These are phyloP conservation scores for Sinocyclocheilus anophthalmus DNA, from an alignment of 2,113 vertebrate genomes.

Conservation along the genomic window DNA sequence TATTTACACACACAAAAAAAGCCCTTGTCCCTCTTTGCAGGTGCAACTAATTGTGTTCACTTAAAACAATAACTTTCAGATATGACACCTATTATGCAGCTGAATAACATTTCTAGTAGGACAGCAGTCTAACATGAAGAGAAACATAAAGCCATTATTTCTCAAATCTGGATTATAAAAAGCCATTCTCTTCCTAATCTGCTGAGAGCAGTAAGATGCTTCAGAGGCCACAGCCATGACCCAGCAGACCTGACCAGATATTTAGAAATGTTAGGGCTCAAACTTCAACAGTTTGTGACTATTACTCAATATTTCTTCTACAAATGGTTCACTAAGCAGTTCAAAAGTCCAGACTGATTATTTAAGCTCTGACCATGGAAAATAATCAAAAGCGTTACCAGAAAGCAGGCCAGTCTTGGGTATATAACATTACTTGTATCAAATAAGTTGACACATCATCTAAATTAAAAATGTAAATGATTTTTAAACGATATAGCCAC, in stretches of 20 bases:
- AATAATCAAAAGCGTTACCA: neutral
- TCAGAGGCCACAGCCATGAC: slow-evolving; percentile 43
- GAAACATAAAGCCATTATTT: slow-evolving; percentile 51
- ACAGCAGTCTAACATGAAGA: neutral
- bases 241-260: slow-evolving; percentile 59
- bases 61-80: neutral
- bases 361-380: neutral
- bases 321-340: neutral
- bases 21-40: neutral
- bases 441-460: neutral
- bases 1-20: no score
- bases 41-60: neutral
- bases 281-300: neutral
- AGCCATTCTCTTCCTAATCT: slow-evolving; percentile 66
- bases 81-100: neutral
- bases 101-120: slow-evolving; percentile 34
- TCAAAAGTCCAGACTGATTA: neutral
- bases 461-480: neutral
- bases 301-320: neutral
- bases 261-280: slow-evolving; percentile 37
- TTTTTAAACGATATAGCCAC: neutral
- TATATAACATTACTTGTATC: neutral
- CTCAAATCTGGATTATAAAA: slow-evolving; percentile 72
- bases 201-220: slow-evolving; percentile 63
- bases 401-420: neutral